phyloP scores from a whole-genome alignment of 2,888 invertebrate species.

The Troglohyphantes excavatus region DNA sequence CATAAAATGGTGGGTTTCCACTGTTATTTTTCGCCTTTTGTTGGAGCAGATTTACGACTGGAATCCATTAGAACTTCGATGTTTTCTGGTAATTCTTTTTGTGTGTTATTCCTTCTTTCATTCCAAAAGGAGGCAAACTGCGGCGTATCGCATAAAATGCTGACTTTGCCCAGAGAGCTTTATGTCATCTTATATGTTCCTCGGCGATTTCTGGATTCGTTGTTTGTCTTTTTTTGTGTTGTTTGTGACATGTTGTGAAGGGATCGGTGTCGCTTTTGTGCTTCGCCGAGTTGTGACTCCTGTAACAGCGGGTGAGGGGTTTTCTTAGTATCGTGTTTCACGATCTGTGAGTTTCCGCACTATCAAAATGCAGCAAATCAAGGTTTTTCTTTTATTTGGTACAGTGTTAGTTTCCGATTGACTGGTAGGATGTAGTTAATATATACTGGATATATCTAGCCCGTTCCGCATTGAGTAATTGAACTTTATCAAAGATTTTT shows the following conservation, averaged over 20 bases:
- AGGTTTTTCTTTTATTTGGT: neutral
- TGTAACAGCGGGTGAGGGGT: constrained; percentile 45
- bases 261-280: constrained; percentile 21
- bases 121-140: constrained; percentile 10
- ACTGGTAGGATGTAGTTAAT: too few species aligned
- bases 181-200: constrained; percentile 52
- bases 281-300: neutral
- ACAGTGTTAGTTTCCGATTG: too few species aligned
- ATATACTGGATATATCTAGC: neutral
- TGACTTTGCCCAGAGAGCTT: constrained; percentile 31
- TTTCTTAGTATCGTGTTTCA: constrained; percentile 8
- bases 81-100: constrained; percentile 44
- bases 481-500: too few species aligned
- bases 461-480: too few species aligned
- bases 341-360: constrained; percentile 5
- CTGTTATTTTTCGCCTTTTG: constrained; percentile 19
- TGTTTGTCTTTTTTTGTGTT: constrained; percentile 20
- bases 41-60: constrained; percentile 63
- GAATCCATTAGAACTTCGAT: constrained; percentile 72
- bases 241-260: constrained; percentile 33
- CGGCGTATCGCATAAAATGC: constrained; percentile 36
- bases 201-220: neutral
- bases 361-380: constrained; percentile 66
- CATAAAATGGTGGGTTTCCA: neutral
- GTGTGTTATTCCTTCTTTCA: neutral